Conservation (phyloP, 2,888 invertebrate species). For the Thalpophila matura region DNA sequence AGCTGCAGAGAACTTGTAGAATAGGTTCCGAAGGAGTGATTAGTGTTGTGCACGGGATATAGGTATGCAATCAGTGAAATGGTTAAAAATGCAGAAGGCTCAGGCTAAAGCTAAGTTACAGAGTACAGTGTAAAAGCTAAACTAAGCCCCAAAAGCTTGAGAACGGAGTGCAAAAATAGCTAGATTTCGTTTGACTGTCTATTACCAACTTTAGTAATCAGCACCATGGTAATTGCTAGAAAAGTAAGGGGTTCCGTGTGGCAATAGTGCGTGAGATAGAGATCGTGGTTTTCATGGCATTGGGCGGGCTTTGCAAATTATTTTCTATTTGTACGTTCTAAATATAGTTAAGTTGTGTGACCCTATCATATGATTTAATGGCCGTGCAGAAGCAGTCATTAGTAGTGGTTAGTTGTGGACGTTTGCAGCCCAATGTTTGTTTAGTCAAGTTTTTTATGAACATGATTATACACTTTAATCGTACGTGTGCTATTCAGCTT, state of each 20-base stretch:
- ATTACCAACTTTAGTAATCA: neutral
- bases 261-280: slow-evolving; percentile 46
- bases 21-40: neutral
- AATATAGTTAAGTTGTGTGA: slow-evolving; percentile 5
- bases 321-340: slow-evolving; percentile 29
- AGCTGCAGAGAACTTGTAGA: neutral
- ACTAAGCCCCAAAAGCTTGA: neutral
- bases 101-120: neutral
- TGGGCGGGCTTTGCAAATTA: slow-evolving; percentile 39
- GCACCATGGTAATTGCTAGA: neutral
- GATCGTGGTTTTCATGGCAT: slow-evolving; percentile 45
- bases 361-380: slow-evolving; percentile 37
- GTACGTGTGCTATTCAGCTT: neutral
- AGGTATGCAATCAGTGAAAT: neutral
- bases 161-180: neutral
- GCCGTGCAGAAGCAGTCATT: slow-evolving; percentile 19
- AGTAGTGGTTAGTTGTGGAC: slow-evolving; percentile 13
- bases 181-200: neutral
- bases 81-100: neutral
- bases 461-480: neutral
- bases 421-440: neutral
- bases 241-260: slow-evolving; percentile 27
- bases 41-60: too few species aligned
- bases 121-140: too few species aligned
- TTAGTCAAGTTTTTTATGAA: neutral